Conservation (phyloP, 1,140 invertebrate species). For the Cyclina sinensis region DNA sequence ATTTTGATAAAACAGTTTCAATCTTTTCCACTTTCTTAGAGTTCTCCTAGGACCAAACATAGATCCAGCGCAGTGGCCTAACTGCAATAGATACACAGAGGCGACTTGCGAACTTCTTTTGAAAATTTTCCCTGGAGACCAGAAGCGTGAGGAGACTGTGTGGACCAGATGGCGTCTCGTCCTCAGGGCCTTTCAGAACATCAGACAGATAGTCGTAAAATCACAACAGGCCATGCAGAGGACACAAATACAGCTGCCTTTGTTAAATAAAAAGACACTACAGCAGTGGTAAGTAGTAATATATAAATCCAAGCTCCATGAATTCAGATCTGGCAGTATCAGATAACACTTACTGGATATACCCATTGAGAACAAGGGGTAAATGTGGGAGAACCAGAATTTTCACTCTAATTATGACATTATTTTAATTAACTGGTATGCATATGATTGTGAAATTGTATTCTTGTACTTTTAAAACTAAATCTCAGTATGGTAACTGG, state of each 20-base stretch:
- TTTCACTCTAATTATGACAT: neutral
- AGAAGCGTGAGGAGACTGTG: neutral
- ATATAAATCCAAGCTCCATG: neutral
- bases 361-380: neutral
- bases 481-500: constrained; percentile 1
- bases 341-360: too few species aligned
- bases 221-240: constrained; percentile 16
- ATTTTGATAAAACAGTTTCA: too few species aligned
- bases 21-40: constrained; percentile 24
- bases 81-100: constrained; percentile 69
- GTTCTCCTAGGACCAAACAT: constrained; percentile 67
- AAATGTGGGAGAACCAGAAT: neutral
- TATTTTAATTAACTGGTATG: neutral
- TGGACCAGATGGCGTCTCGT: constrained; percentile 46
- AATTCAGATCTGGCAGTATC: neutral
- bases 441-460: too few species aligned
- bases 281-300: constrained; percentile 60
- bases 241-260: constrained; percentile 66
- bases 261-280: constrained; percentile 68
- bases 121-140: constrained; percentile 33
- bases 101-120: constrained; percentile 46
- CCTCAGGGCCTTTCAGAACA: constrained; percentile 41
- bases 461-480: constrained; percentile 5
- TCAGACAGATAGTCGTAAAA: constrained; percentile 31
- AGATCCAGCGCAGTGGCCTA: constrained; percentile 63